Conservation (phyloP, 2,888 invertebrate species). For the Napeogenes sylphis region DNA sequence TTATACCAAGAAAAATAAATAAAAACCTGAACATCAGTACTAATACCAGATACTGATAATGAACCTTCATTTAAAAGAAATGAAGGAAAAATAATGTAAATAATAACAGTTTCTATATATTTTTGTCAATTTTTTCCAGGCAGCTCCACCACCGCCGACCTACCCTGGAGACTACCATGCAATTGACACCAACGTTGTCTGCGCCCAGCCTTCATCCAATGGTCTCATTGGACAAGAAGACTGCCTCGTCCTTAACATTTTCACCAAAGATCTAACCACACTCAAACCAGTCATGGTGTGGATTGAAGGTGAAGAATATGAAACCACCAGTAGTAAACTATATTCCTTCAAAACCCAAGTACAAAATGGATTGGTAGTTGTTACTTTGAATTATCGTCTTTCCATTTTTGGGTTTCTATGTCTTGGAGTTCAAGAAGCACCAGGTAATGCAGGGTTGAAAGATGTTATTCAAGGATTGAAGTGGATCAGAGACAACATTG, state of each 20-base stretch:
- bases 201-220: conserved; percentile 53
- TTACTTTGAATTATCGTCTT: conserved; percentile 82
- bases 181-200: conserved; percentile 44
- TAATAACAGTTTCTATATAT: too few species aligned
- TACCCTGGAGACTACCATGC: conserved; percentile 47
- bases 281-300: conserved; percentile 62
- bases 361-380: conserved; percentile 80
- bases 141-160: conserved; percentile 38
- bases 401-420: conserved; percentile 86
- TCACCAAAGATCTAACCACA: conserved; percentile 48
- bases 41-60: too few species aligned
- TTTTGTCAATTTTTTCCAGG: conserved; percentile 36
- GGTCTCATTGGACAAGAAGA: conserved; percentile 62
- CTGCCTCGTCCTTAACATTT: conserved; percentile 58
- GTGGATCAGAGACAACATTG: conserved; percentile 86
- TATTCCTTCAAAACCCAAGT: conserved; percentile 78
- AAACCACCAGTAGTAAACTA: conserved; percentile 38
- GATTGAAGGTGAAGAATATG: conserved; percentile 60
- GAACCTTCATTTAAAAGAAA: too few species aligned
- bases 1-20: too few species aligned
- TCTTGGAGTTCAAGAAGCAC: conserved; percentile 76
- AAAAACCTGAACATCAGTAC: too few species aligned
- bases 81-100: too few species aligned
- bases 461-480: conserved; percentile 88
- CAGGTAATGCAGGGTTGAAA: conserved; percentile 91